Percentiles rank a stretch among this genome's conserved stretches.
phyloP scores from a whole-genome alignment of 2,888 invertebrate species.

The Abrostola tripartita region DNA sequence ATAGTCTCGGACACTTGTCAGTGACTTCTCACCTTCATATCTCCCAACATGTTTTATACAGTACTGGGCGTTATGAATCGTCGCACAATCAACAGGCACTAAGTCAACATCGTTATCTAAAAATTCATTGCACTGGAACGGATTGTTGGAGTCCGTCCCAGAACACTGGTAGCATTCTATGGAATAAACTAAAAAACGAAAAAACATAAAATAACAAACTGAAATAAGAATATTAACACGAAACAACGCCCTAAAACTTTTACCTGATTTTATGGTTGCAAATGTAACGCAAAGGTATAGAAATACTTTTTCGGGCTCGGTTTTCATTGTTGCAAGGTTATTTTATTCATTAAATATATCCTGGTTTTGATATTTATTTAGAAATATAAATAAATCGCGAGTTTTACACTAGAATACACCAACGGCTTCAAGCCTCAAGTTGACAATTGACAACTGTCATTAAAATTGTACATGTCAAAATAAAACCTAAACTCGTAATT shows the following conservation, averaged over 20 bases:
- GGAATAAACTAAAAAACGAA: slow-evolving; percentile 86
- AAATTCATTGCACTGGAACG: slow-evolving; percentile 95
- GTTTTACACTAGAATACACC: not conserved
- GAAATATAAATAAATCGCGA: slow-evolving; percentile 47
- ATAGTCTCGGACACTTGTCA: slow-evolving; percentile 21
- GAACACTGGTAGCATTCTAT: slow-evolving; percentile 97
- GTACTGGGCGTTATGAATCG: slow-evolving; percentile 94
- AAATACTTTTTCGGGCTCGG: slow-evolving; percentile 43
- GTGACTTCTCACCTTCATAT: slow-evolving; percentile 92
- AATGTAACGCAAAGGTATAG: slow-evolving; percentile 58
- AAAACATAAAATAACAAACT: slow-evolving; percentile 61
- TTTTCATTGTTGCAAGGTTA: slow-evolving; percentile 53
- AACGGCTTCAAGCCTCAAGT: not conserved
- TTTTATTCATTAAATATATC: slow-evolving; percentile 22
- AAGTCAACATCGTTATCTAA: slow-evolving; percentile 91
- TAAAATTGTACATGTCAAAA: not conserved
- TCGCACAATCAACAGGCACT: slow-evolving; percentile 91
- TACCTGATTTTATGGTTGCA: slow-evolving; percentile 69
- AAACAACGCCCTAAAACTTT: slow-evolving; percentile 68
- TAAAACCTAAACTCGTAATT: not conserved
- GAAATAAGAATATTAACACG: slow-evolving; percentile 50
- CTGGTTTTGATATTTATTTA: slow-evolving; percentile 17
- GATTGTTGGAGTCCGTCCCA: slow-evolving; percentile 92
- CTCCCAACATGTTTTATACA: slow-evolving; percentile 98
- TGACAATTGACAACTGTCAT: not conserved